Evolutionary conservation across 2,888 invertebrate species (phyloP).

Genomic region (Sminthurides aquaticus): DNA sequence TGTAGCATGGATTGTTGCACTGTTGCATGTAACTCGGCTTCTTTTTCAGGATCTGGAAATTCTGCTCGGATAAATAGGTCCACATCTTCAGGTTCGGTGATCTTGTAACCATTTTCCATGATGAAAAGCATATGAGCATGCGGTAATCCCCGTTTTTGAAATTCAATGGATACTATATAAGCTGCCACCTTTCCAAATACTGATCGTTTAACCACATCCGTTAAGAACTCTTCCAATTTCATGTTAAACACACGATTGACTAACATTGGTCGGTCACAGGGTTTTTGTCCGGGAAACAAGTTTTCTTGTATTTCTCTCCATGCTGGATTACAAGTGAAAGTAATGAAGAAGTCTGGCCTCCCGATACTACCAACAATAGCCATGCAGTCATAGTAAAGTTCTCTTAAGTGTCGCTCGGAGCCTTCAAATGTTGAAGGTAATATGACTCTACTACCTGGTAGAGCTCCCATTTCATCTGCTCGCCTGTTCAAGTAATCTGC

Average conservation of each 20-base stretch:
- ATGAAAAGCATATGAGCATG: constrained; percentile 11
- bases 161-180: background rate
- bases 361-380: background rate
- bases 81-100: background rate
- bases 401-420: background rate
- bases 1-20: background rate
- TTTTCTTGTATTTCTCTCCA: constrained; percentile 9
- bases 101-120: background rate
- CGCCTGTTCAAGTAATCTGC: background rate
- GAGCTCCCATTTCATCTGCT: constrained; percentile 11
- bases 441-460: background rate
- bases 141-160: background rate
- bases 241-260: constrained; percentile 4
- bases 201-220: background rate
- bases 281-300: background rate
- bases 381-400: background rate
- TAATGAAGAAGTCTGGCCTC: background rate
- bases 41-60: constrained; percentile 5
- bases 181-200: constrained; percentile 3
- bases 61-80: constrained; percentile 3
- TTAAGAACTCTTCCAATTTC: background rate
- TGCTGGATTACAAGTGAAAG: constrained; percentile 48
- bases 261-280: constrained; percentile 7
- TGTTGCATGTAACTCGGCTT: background rate
- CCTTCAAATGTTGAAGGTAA: background rate